Evolutionary conservation across 2,113 vertebrate species (phyloP), one percentile per base, ranked within the genome.

Genomic region (Columba livia): DNA sequence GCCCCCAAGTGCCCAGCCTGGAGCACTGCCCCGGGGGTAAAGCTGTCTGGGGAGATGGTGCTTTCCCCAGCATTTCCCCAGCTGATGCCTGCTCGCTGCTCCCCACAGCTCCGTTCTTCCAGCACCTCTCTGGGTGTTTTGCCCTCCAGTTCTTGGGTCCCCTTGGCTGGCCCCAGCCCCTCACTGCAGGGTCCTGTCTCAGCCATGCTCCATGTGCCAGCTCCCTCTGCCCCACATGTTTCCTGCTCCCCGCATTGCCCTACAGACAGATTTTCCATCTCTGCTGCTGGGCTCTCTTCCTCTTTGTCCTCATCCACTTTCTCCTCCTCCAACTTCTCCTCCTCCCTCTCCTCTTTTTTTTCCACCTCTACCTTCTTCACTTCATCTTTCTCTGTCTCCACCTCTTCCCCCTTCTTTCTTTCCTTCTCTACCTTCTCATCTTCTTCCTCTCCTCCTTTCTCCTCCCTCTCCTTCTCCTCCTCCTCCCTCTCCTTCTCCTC

Each of bases 221-320:
- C 11, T 53, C 8, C n/a, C 64, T 78, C 24, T 80, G 64, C 24
- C 34, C 8, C 34, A 4, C 19, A 2, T 17, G 40, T 15, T 64
- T 10, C 69, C 38, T 40, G 38, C 38, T 79, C 89, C n/a, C 10
- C 29, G 36, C 56, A 6, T 1, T 42, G 50, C 20, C 18, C 94
- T 74, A 48, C 28, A 48, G 36, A 6, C 38, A 65, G 70, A 18
- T 50, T 47, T 50, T 70, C 15, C 25, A 5, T 7, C 69, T 96
- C 89, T 89, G 66, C 84, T 95, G 47, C 65, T 69, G 28, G 74
- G 77, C 77, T 78, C 66, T 24, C 72, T 31, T 96, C 77, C 26
- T 38, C 32, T 85, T 87, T 0, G 20, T 31, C 38, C 18, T 81
- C 10, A 29, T 40, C 15, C 10, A 5, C 74, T 6, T 48, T 36